Evolutionary conservation across 2,797 vertebrate species (phyloP), one percentile per base, ranked within the genome.

Genomic region (Pipistrellus pygmaeus): DNA sequence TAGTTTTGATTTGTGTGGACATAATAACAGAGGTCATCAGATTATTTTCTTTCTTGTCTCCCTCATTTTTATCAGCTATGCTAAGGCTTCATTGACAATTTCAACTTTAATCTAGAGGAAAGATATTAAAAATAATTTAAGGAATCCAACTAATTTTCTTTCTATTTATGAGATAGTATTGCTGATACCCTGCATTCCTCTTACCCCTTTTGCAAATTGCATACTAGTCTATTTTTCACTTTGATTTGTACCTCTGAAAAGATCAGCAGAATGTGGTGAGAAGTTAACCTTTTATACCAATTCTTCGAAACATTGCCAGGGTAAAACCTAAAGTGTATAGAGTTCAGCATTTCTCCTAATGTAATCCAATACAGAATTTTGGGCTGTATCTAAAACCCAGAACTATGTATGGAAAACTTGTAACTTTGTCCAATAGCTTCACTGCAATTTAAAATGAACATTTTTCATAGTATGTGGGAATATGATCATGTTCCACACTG

Each of bases 181-280:
- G 69, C 95, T 98, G 94, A 97, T 92, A 38, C 53, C 23, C 66
- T 88, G 69, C 18, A 92, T 95, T 97, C 62, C 93, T 83, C 62
- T 85, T 75, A 25, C 6, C 18, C 57, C 88, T 88, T 90, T 90
- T 75, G 38, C 88, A 68, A 78, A 96, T 94, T 83, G 41, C 20
- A 85, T n/a, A 48, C 38, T 57, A 89, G 77, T 73, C 93, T 97
- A 88, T 97, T 97, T 97, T 97, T 97, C 94, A 93, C 78, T 91
- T 92, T 93, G 88, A 96, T 96, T 97, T 97, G 91, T 97, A 80
- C 89, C 92, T 97, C 72, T 93, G 78, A 82, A 97, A 97, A 94
- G 82, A 96, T 96, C 95, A 97, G 94, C 93, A 97, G 75, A 95
- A 97, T 82, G 48, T 66, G 82, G 35, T 81, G 90, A 92, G 30